Conservation (phyloP, 2,888 invertebrate genomes). For the Oxycera nigricornis region DNA sequence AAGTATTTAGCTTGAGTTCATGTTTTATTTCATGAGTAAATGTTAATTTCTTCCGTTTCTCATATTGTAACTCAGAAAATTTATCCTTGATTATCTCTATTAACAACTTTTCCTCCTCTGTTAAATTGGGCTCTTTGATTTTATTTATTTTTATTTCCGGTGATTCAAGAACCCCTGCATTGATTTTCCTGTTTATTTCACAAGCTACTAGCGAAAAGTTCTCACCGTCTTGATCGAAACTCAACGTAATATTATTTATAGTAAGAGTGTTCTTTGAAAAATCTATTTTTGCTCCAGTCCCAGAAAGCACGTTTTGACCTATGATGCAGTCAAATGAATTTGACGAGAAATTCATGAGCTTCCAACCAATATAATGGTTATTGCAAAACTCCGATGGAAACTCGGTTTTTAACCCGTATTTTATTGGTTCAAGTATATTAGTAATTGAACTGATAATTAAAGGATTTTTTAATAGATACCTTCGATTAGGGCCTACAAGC, state of each 20-base stretch:
- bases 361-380: background rate
- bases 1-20: background rate
- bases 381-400: no score
- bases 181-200: no score
- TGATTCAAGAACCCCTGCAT: no score
- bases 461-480: background rate
- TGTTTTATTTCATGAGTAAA: constrained; percentile 15
- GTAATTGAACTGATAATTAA: background rate
- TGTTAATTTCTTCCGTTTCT: background rate
- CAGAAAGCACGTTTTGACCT: background rate
- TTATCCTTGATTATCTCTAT: background rate
- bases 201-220: no score
- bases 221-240: no score
- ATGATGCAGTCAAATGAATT: no score
- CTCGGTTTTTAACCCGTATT: no score
- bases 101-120: background rate
- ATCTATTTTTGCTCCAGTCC: background rate
- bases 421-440: background rate
- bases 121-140: no score
- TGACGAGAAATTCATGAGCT: background rate
- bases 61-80: background rate
- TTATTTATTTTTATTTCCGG: no score
- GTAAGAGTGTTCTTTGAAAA: background rate
- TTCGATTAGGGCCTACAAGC: background rate
- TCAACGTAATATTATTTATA: background rate